These are phyloP conservation scores for Clarias batrachus DNA, from an alignment of 2,113 vertebrate genomes.

Conservation along the genomic window DNA sequence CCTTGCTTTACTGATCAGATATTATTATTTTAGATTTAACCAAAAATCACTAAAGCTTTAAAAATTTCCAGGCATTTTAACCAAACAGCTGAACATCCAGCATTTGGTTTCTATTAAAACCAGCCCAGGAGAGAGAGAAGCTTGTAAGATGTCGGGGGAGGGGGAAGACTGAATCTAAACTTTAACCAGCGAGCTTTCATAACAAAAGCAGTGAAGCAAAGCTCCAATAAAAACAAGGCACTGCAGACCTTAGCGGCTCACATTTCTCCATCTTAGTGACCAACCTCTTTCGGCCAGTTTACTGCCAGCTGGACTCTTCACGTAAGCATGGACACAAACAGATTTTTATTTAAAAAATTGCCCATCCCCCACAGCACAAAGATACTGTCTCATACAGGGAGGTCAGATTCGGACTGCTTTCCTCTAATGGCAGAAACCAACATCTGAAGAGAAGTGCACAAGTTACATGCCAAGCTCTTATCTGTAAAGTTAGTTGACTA, in stretches of 20 bases:
- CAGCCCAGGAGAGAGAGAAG: constrained; percentile 6
- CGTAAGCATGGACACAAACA: constrained; percentile 39
- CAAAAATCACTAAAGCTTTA: neutral
- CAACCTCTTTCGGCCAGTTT: constrained; percentile 20
- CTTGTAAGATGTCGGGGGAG: constrained; percentile 30
- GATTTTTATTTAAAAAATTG: constrained; percentile 36
- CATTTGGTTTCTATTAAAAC: constrained; percentile 49
- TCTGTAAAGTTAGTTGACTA: neutral
- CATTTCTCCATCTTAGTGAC: constrained; percentile 40
- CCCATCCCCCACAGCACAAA: constrained; percentile 26
- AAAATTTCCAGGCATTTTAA: constrained; percentile 9
- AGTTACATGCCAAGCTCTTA: neutral
- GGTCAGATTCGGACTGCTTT: neutral
- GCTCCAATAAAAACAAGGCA: constrained; percentile 54
- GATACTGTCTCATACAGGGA: neutral
- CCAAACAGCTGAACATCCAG: neutral
- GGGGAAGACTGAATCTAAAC: constrained; percentile 32
- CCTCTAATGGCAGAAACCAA: neutral
- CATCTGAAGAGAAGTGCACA: neutral
- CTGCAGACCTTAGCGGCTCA: constrained; percentile 41
- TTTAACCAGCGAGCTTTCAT: constrained; percentile 43
- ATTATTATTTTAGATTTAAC: constrained; percentile 7
- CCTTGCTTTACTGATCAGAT: neutral
- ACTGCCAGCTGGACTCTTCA: constrained; percentile 39
- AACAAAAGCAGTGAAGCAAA: constrained; percentile 52